These are phyloP conservation scores for Phalacrocorax aristotelis DNA, from an alignment of 2,113 vertebrate species.

Conservation along the genomic window DNA sequence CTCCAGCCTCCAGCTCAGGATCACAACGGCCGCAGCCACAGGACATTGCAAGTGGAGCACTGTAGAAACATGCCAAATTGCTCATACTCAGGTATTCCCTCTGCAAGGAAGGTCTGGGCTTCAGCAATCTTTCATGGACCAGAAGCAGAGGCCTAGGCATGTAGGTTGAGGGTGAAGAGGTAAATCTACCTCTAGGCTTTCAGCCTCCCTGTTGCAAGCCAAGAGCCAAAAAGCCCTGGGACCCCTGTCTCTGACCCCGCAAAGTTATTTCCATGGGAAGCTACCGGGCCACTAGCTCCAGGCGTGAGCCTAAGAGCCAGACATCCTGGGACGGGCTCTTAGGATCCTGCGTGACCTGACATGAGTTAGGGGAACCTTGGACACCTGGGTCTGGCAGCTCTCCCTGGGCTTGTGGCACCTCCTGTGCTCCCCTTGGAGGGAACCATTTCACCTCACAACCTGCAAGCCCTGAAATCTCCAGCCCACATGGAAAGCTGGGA, in stretches of 20 bases:
- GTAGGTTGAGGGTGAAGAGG: neutral
- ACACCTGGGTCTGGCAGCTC: neutral
- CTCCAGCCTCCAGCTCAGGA: neutral
- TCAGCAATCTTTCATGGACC: neutral
- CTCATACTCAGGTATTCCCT: neutral
- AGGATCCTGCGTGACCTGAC: neutral
- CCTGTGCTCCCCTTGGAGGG: neutral
- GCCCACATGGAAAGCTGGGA: neutral
- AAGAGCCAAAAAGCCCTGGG: neutral
- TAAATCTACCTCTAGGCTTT: neutral
- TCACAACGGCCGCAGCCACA: neutral
- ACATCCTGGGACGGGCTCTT: neutral
- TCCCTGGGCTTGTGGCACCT: neutral
- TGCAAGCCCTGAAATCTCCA: neutral
- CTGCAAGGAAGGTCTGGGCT: neutral
- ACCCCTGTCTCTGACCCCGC: neutral
- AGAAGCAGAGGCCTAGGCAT: neutral
- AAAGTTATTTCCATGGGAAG: neutral
- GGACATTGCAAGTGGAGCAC: neutral
- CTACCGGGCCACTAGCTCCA: neutral
- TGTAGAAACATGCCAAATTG: constrained; percentile 4
- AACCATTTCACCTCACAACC: neutral
- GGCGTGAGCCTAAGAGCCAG: neutral
- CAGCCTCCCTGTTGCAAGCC: neutral
- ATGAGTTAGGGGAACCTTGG: neutral